These are phyloP conservation scores for Tipula confusa DNA, from an alignment of 2,888 invertebrate genomes.

Conservation along the genomic window DNA sequence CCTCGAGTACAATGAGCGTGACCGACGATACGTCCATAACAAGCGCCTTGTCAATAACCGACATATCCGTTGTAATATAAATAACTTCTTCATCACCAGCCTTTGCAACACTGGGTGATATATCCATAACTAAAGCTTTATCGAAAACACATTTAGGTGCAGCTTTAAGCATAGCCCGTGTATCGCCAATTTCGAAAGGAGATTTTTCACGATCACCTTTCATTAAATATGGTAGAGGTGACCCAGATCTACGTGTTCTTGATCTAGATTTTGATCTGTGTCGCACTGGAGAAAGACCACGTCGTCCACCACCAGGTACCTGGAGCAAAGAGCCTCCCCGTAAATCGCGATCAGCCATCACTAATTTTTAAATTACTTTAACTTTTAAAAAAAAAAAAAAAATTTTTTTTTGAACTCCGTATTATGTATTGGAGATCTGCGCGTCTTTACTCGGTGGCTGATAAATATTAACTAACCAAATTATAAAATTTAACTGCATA, in stretches of 20 bases:
- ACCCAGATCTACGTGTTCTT: constrained; percentile 42
- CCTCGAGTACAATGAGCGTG: constrained; percentile 33
- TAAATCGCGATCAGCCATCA: constrained; percentile 30
- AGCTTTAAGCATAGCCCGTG: constrained; percentile 43
- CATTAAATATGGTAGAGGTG: constrained; percentile 49
- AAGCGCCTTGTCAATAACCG: constrained; percentile 50
- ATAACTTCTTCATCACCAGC: constrained; percentile 44
- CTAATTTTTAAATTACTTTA: background rate
- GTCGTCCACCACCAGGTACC: background rate
- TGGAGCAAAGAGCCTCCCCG: constrained; percentile 21
- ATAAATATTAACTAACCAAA: background rate
- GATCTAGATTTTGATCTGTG: constrained; percentile 30
- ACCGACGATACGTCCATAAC: constrained; percentile 48
- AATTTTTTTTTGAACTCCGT: background rate
- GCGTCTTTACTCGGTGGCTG: background rate
- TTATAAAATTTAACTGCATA: background rate
- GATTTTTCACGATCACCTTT: constrained; percentile 50
- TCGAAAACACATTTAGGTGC: constrained; percentile 50
- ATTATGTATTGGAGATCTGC: background rate
- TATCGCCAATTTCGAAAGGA: constrained; percentile 48
- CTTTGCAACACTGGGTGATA: constrained; percentile 41
- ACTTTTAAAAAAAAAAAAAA: background rate
- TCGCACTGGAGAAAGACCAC: constrained; percentile 26
- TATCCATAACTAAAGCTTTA: constrained; percentile 49
- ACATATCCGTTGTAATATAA: constrained; percentile 50